phyloP scores from a whole-genome alignment of 2,113 vertebrate species.

The Microcebus griseorufus region DNA sequence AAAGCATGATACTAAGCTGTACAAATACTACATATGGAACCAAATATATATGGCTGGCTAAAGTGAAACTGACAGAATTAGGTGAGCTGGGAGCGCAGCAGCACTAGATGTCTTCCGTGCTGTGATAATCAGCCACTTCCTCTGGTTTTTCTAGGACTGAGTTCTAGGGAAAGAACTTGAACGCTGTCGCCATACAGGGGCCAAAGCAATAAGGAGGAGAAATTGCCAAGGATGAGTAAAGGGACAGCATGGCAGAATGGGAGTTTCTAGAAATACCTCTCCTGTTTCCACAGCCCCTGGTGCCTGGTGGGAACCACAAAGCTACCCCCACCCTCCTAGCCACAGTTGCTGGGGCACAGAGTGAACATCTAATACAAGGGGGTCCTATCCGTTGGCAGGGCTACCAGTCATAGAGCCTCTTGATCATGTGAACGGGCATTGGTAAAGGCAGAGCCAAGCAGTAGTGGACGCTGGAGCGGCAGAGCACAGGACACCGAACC shows the following conservation, averaged over 20 bases:
- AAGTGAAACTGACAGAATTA: background rate
- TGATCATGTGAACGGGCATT: background rate
- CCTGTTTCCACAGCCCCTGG: background rate
- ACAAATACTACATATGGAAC: background rate
- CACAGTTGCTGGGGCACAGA: background rate
- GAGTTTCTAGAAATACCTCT: background rate
- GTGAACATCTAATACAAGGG: background rate
- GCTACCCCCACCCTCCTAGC: background rate
- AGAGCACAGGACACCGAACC: background rate
- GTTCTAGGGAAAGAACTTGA: background rate
- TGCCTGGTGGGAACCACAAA: background rate
- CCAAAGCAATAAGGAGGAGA: background rate
- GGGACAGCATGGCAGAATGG: background rate
- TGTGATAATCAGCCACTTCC: background rate
- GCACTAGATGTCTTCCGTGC: background rate
- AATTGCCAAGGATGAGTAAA: background rate
- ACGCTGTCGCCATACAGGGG: background rate
- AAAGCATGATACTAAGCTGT: background rate
- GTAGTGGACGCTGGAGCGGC: background rate
- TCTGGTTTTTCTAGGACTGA: background rate
- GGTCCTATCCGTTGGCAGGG: background rate
- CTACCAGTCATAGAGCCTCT: background rate
- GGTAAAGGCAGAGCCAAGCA: background rate
- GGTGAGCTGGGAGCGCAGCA: background rate
- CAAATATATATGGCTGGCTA: background rate